Evolutionary conservation across 1,140 invertebrate genomes (phyloP), one percentile per base, ranked within the genome.

Genomic region (Saccostrea glomerata): DNA sequence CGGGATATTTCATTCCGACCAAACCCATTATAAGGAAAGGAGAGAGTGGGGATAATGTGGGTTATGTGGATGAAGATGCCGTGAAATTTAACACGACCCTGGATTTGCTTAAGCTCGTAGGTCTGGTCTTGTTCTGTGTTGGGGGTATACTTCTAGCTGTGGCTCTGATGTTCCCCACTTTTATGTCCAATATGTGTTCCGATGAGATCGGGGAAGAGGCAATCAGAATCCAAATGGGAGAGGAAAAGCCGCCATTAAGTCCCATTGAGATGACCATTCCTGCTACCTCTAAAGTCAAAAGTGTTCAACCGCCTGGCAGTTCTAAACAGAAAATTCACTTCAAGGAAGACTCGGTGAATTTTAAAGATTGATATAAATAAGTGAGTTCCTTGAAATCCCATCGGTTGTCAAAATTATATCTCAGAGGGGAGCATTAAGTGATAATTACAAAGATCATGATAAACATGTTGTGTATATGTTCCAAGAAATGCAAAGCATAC

Each of bases 1-100:
- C 96, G 5, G 96, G 96, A 11, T 96, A 96, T 90, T 92, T 96
- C 12, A 94, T 96, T 54, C 96, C 96, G 2, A 93, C 93, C 47
- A 94, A 94, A 88, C 91, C 94, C 7, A 90, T 96, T n/a, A 93
- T 95, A 23, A 93, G 91, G 4, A 92, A 94, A 30, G 92, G 95
- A 23, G 94, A 95, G 40, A 94, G 95, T 85, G 89, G 88, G n/a
- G 89, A 90, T 63, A 92, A 92, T 30, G 92, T 95, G 40, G 95
- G 95, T 63, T 94, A 96, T 73, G 91, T 96, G 17, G 96, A 96
- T 93, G 92, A 94, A 20, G 92, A 90, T 73, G 95, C 96, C 11
- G 92, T 95, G 40, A 87, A 92, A 20, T 96, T 95, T 92, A 96
- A 96, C 93, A 92, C 94, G n/a, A 95, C 95, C 47, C 92, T 96